A percentile compares a stretch with the other conserved stretches of the same genome.
Evolutionary conservation across 2,797 vertebrate genomes (phyloP).

Genomic region (Phataginus tetradactyla): DNA sequence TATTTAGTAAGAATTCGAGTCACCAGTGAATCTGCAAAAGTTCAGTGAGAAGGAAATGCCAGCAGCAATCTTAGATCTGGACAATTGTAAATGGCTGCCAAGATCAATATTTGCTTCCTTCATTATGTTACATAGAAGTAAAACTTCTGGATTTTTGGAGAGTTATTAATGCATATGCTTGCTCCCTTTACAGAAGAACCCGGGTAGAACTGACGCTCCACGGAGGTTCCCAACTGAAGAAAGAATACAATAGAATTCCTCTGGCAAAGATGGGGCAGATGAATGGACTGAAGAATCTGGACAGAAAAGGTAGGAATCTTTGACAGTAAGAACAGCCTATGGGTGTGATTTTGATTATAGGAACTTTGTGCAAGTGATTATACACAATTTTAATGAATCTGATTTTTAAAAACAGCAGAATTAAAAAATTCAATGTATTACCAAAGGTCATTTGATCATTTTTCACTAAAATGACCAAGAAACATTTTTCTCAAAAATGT

Average conservation of each 20-base stretch:
- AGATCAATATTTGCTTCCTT: neutral
- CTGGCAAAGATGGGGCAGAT: neutral
- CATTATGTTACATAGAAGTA: neutral
- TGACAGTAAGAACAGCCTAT: neutral
- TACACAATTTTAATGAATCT: neutral
- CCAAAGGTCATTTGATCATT: neutral
- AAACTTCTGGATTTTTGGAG: neutral
- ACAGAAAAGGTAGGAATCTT: neutral
- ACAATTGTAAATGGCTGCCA: neutral
- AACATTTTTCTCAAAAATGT: neutral
- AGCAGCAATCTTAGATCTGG: neutral
- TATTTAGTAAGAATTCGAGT: neutral
- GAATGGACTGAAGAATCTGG: neutral
- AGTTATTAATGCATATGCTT: neutral
- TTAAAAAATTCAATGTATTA: neutral
- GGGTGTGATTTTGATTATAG: neutral
- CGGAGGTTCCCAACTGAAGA: neutral
- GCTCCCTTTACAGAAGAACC: neutral
- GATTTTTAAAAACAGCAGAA: neutral
- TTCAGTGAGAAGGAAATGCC: neutral
- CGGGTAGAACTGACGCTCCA: neutral
- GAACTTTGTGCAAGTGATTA: neutral
- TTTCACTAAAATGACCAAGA: conserved; percentile 1
- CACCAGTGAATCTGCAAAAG: neutral
- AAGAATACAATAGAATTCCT: neutral